A percentile compares a stretch with the other conserved stretches of the same genome.
These are phyloP conservation scores for Ectobius pallidus DNA, from an alignment of 2,888 invertebrate species.

Conservation along the genomic window DNA sequence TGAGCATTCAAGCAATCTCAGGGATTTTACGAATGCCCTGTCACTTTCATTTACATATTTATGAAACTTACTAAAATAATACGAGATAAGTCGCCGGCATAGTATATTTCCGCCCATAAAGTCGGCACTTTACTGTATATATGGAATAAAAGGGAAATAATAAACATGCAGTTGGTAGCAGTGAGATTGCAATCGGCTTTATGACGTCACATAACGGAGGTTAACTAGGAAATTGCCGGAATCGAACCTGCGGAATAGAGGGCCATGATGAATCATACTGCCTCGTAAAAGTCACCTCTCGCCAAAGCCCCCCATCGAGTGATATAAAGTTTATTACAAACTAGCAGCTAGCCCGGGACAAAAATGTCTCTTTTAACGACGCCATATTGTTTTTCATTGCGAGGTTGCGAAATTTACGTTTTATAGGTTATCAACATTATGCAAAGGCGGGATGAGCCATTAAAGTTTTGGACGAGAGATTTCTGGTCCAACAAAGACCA, in stretches of 20 bases:
- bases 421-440: conserved; percentile 32
- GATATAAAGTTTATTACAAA: conserved; percentile 29
- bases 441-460: conserved; percentile 19
- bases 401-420: conserved; percentile 29
- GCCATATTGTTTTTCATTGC: conserved; percentile 32
- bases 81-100: no score
- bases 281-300: neutral
- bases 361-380: conserved; percentile 30
- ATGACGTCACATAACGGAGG: no score
- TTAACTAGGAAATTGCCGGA: neutral
- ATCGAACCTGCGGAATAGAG: neutral
- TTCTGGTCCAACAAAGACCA: conserved; percentile 17
- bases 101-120: no score
- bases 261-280: neutral
- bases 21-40: no score
- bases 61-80: no score
- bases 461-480: conserved; percentile 25
- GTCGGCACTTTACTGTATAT: no score
- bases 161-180: no score
- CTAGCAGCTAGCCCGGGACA: neutral
- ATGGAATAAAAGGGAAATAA: no score
- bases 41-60: no score
- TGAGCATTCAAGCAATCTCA: no score
- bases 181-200: no score
- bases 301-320: neutral